Evolutionary conservation across 2,888 invertebrate genomes (phyloP).

Genomic region (Seira musarum): DNA sequence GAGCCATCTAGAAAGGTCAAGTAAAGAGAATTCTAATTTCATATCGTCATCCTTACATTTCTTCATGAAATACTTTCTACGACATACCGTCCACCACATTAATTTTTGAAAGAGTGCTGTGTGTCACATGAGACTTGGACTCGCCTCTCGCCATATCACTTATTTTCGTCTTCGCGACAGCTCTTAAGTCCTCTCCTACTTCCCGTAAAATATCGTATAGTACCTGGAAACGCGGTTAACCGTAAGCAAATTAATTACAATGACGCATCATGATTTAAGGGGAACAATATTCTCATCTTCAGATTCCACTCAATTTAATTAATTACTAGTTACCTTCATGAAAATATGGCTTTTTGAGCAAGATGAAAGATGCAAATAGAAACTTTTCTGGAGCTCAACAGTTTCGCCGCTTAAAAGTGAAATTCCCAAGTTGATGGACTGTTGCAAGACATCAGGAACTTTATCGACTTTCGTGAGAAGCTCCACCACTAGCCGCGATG

Average conservation of each 20-base stretch:
- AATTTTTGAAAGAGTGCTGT: constrained; percentile 67
- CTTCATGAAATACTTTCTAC: neutral
- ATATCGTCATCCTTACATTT: too few species aligned
- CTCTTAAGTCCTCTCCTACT: constrained; percentile 69
- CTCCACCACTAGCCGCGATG: constrained; percentile 68
- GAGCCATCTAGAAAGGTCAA: constrained; percentile 60
- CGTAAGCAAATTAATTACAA: neutral
- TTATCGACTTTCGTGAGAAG: constrained; percentile 68
- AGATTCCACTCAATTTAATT: constrained; percentile 5
- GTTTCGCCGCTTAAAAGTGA: constrained; percentile 69
- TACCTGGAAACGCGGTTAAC: constrained; percentile 50
- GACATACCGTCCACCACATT: constrained; percentile 53
- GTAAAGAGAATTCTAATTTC: too few species aligned
- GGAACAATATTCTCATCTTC: neutral
- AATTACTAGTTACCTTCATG: constrained; percentile 67
- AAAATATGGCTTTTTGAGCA: constrained; percentile 68
- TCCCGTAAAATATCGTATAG: constrained; percentile 68
- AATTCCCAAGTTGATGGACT: constrained; percentile 69
- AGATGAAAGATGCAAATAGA: constrained; percentile 67
- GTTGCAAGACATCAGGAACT: constrained; percentile 68
- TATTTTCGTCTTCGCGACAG: constrained; percentile 70
- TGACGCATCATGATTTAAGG: too few species aligned
- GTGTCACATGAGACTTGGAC: constrained; percentile 67
- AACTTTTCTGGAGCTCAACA: constrained; percentile 69
- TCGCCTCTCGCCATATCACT: constrained; percentile 70